These are phyloP conservation scores for Hemicentrotus pulcherrimus DNA, from an alignment of 35 echinoderm and acorn worm genomes.

Conservation along the genomic window DNA sequence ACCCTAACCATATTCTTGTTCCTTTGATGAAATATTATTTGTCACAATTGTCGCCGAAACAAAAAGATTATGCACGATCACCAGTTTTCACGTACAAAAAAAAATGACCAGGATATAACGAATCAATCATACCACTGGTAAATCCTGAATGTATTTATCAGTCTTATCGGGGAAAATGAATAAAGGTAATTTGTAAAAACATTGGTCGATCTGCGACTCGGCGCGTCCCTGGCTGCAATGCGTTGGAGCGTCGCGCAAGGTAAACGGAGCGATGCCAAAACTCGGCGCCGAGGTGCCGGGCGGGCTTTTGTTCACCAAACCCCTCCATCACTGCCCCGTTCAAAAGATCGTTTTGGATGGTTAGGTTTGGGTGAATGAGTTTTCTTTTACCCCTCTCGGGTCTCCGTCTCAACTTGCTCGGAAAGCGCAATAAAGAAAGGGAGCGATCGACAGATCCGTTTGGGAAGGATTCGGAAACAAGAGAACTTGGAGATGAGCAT, in stretches of 20 bases:
- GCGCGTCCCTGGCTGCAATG: not conserved
- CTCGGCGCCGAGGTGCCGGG: constrained; percentile 13
- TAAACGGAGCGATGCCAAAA: constrained; percentile 33
- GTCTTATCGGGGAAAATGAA: not conserved
- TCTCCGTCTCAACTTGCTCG: not conserved
- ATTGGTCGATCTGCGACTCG: not conserved
- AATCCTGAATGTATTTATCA: not conserved
- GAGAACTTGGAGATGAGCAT: not conserved
- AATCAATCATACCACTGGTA: not conserved
- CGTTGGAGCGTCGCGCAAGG: not conserved
- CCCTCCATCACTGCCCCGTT: constrained; percentile 13
- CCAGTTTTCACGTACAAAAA: too few relatives aligned
- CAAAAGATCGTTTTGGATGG: not conserved
- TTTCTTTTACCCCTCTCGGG: not conserved
- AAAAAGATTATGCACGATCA: too few relatives aligned
- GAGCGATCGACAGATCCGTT: not conserved
- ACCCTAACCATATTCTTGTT: too few relatives aligned
- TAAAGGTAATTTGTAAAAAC: not conserved
- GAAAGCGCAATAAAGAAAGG: not conserved
- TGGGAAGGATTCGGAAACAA: not conserved
- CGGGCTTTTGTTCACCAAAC: not conserved
- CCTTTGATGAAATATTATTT: too few relatives aligned
- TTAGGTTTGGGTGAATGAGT: not conserved
- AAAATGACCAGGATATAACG: not conserved
- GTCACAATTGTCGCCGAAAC: too few relatives aligned